Evolutionary conservation across 2,113 vertebrate species (phyloP).

Genomic region (Todiramphus chloris): DNA sequence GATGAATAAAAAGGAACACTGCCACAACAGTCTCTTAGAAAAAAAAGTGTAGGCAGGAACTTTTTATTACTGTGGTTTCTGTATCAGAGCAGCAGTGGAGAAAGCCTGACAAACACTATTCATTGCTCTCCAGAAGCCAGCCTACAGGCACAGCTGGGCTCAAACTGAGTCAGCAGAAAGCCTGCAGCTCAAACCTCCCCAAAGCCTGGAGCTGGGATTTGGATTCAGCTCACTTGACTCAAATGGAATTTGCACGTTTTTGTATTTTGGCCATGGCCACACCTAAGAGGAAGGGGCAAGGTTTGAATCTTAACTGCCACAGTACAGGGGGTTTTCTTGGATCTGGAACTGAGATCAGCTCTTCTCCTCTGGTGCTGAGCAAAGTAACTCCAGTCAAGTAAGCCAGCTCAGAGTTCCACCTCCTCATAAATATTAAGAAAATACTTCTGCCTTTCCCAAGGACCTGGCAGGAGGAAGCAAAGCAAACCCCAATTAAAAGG

Average conservation of each 20-base stretch:
- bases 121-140: not conserved
- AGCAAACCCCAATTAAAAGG: not conserved
- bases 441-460: not conserved
- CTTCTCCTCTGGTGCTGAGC: not conserved
- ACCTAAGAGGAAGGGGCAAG: not conserved
- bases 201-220: not conserved
- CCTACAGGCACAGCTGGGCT: not conserved
- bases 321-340: not conserved
- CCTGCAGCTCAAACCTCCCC: not conserved
- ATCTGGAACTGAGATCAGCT: not conserved
- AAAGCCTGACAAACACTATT: not conserved
- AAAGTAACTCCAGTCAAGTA: not conserved
- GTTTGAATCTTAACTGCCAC: not conserved
- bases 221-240: not conserved
- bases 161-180: not conserved
- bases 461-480: not conserved
- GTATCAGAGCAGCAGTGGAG: not conserved
- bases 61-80: not conserved
- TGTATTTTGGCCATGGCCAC: accelerated
- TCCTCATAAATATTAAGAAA: accelerated
- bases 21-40: not conserved
- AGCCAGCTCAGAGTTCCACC: accelerated
- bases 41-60: not conserved
- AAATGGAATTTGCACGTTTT: not conserved
- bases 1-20: not conserved